These are phyloP conservation scores for Ryuthela nishihirai DNA, from an alignment of 2,888 invertebrate genomes.

Conservation along the genomic window DNA sequence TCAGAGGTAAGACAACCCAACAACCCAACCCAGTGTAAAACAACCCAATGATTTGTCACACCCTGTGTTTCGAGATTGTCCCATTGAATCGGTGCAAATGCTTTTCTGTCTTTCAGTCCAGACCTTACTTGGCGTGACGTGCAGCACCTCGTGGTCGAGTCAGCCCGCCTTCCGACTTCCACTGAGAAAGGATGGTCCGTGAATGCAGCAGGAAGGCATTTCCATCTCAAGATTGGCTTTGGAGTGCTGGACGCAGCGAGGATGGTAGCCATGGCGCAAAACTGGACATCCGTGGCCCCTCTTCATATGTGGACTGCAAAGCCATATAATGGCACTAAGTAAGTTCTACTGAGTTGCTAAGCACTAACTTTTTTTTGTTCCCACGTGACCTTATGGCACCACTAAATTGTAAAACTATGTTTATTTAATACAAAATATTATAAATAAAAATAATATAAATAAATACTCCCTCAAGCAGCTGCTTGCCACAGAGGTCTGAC, in stretches of 20 bases:
- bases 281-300: conserved; percentile 61
- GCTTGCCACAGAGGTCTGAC: no score
- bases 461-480: no score
- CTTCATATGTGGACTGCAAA: conserved; percentile 49
- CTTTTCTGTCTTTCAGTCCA: conserved; percentile 58
- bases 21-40: no score
- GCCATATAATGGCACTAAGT: no score
- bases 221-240: conserved; percentile 77
- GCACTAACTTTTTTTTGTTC: no score
- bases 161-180: conserved; percentile 52
- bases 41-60: background rate
- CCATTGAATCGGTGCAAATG: background rate
- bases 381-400: no score
- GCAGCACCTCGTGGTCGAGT: conserved; percentile 82
- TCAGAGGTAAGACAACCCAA: no score
- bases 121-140: conserved; percentile 83
- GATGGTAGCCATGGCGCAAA: conserved; percentile 65
- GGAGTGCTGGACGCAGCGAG: conserved; percentile 79
- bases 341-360: no score
- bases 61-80: background rate
- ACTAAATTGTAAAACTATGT: no score
- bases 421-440: no score
- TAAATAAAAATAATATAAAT: no score
- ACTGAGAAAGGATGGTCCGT: conserved; percentile 63
- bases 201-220: conserved; percentile 74